Conservation (phyloP, 2,888 invertebrate species). For the Conomelus anceps region DNA sequence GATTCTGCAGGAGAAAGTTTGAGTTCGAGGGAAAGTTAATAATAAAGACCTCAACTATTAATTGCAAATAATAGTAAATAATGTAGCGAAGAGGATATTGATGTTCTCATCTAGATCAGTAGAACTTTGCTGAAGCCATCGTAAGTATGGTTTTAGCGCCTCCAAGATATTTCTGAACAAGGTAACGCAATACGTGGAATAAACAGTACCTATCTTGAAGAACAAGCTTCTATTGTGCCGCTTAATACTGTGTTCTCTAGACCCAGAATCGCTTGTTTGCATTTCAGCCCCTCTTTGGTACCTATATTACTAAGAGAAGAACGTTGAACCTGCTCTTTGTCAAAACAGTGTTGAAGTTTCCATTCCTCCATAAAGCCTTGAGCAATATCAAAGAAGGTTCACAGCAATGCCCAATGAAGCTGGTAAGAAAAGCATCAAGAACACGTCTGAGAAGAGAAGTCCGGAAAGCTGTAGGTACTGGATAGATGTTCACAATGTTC, state of each 20-base stretch:
- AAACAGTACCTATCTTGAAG: neutral
- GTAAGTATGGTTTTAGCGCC: neutral
- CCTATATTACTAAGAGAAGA: neutral
- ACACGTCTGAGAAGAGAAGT: neutral
- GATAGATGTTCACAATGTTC: neutral
- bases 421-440: neutral
- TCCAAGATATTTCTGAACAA: neutral
- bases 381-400: neutral
- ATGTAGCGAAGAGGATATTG: too few relatives aligned
- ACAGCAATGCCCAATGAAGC: neutral
- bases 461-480: neutral
- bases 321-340: neutral
- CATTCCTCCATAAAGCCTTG: neutral
- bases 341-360: neutral
- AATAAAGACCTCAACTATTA: too few relatives aligned
- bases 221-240: neutral
- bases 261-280: neutral
- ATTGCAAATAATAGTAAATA: too few relatives aligned
- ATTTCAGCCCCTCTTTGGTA: neutral
- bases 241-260: neutral
- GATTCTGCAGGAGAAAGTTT: too few relatives aligned
- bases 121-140: neutral
- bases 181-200: too few relatives aligned
- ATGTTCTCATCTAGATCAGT: too few relatives aligned
- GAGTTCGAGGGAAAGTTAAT: too few relatives aligned